Evolutionary conservation across 2,888 invertebrate genomes (phyloP).

Genomic region (Cephus sareptanus): DNA sequence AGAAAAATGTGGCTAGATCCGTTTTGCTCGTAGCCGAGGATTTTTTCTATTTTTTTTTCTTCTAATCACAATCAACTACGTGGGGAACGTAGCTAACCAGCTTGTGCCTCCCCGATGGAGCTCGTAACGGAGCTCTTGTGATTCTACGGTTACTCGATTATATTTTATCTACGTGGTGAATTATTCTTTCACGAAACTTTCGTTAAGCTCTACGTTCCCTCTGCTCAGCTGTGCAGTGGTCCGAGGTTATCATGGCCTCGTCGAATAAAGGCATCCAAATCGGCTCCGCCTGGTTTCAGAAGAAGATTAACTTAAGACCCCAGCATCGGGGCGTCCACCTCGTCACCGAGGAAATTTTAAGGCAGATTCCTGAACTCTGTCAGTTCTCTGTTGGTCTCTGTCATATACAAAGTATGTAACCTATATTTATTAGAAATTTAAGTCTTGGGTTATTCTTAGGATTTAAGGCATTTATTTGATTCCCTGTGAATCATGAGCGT

Average conservation of each 20-base stretch:
- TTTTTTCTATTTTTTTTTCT: slow-evolving; percentile 16
- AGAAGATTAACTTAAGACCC: slow-evolving; percentile 94
- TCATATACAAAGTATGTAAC: slow-evolving; percentile 94
- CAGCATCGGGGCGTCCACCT: slow-evolving; percentile 97
- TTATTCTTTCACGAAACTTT: not conserved
- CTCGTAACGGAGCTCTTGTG: slow-evolving; percentile 28
- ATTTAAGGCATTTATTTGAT: not conserved
- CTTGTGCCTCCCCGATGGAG: slow-evolving; percentile 31
- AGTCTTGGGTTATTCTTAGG: not conserved
- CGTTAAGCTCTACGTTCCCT: not conserved
- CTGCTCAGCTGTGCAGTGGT: not conserved
- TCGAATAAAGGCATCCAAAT: slow-evolving; percentile 88
- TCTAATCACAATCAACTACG: slow-evolving; percentile 24
- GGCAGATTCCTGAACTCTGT: slow-evolving; percentile 93
- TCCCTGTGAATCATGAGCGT: not conserved
- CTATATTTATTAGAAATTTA: slow-evolving; percentile 34
- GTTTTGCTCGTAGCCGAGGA: slow-evolving; percentile 31
- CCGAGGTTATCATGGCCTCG: slow-evolving; percentile 79
- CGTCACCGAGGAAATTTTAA: slow-evolving; percentile 95
- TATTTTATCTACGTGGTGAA: not conserved
- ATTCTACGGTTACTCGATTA: slow-evolving; percentile 20
- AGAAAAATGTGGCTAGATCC: slow-evolving; percentile 25
- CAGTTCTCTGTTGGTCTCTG: slow-evolving; percentile 96
- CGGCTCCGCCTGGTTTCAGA: slow-evolving; percentile 98
- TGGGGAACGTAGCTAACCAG: not conserved